Conservation (phyloP, 2,113 vertebrate genomes). For the Dipodomys spectabilis region DNA sequence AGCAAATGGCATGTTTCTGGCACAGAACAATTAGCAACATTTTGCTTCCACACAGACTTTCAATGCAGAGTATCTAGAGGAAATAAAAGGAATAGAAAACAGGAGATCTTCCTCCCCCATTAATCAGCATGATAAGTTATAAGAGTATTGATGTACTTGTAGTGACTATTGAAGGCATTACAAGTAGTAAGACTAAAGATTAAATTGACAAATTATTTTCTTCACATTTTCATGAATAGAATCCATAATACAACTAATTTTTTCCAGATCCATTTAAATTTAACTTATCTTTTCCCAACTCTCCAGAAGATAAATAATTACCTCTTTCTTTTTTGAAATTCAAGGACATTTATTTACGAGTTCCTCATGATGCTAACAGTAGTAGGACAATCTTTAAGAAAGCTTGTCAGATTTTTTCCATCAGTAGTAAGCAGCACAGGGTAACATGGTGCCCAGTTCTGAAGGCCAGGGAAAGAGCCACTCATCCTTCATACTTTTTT, state of each 20-base stretch:
- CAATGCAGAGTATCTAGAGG: background rate
- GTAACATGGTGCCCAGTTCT: background rate
- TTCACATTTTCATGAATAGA: background rate
- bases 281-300: constrained; percentile 31
- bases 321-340: constrained; percentile 28
- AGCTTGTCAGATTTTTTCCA: background rate
- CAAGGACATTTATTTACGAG: constrained; percentile 26
- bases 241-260: constrained; percentile 9
- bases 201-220: background rate
- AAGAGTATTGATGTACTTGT: background rate
- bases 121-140: constrained; percentile 6
- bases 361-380: constrained; percentile 25
- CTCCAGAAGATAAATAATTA: background rate
- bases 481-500: background rate
- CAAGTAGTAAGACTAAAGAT: background rate
- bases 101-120: background rate
- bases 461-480: background rate
- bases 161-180: background rate
- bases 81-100: constrained; percentile 13
- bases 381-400: constrained; percentile 12
- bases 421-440: background rate
- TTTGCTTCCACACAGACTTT: background rate
- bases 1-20: constrained; percentile 57
- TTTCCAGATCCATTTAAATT: background rate
- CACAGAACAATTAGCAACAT: constrained; percentile 27